These are phyloP conservation scores for Agriopis aurantiaria DNA, from an alignment of 2,888 invertebrate genomes.

Conservation along the genomic window DNA sequence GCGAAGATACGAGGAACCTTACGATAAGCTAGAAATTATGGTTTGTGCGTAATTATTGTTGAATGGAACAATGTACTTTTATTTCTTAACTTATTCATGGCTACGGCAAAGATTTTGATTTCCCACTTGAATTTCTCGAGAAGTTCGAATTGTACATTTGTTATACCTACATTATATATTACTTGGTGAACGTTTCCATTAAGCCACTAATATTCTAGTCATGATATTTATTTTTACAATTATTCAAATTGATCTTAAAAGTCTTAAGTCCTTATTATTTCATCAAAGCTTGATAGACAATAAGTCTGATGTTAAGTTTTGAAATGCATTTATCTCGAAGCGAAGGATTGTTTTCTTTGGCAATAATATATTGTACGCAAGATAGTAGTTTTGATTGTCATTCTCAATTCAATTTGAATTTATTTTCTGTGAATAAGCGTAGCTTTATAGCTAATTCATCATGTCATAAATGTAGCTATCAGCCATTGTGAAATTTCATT, in stretches of 20 bases:
- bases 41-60: constrained; percentile 22
- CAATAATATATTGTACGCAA: background rate
- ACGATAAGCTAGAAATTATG: constrained; percentile 24
- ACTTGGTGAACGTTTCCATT: background rate
- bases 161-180: background rate
- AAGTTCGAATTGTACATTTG: constrained; percentile 4
- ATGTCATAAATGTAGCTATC: background rate
- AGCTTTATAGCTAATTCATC: background rate
- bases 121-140: background rate
- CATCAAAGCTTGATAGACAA: background rate
- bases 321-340: background rate
- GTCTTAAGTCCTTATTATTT: background rate
- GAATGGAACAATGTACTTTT: constrained; percentile 24
- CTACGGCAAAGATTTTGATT: constrained; percentile 1
- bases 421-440: background rate
- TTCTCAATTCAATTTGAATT: background rate
- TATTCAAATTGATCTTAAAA: background rate
- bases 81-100: constrained; percentile 10
- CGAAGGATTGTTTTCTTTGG: background rate
- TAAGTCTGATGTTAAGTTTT: background rate
- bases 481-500: background rate
- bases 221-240: background rate
- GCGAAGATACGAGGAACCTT: constrained; percentile 36
- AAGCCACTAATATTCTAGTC: background rate
- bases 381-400: background rate